A percentile compares a stretch with the other conserved stretches of the same genome.
Conservation (phyloP, 2,888 invertebrate species). For the Drosophila yooni region DNA sequence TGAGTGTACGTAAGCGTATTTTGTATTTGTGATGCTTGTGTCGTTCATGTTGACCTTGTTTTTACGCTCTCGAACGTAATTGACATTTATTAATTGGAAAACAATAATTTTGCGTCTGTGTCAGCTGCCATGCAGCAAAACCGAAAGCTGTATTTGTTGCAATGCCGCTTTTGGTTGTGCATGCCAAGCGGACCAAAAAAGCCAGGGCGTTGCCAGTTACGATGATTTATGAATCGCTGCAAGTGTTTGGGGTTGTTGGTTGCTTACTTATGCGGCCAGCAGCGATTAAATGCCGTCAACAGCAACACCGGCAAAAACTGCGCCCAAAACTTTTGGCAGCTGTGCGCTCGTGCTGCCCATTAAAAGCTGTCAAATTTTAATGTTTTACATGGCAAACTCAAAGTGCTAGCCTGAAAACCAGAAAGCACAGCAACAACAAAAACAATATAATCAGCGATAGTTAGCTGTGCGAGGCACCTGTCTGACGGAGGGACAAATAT, state of each 20-base stretch:
- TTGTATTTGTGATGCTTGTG: conserved; percentile 7
- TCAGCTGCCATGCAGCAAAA: conserved; percentile 48
- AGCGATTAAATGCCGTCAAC: conserved; percentile 72
- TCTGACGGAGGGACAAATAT: conserved; percentile 25
- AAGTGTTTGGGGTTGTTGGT: conserved; percentile 23
- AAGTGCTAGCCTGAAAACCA: conserved; percentile 55
- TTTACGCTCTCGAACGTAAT: conserved; percentile 65
- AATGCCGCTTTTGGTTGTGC: conserved; percentile 26
- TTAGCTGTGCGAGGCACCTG: conserved; percentile 65
- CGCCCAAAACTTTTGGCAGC: conserved; percentile 57
- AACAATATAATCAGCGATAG: conserved; percentile 47
- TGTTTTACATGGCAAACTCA: conserved; percentile 76
- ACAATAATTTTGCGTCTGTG: conserved; percentile 70
- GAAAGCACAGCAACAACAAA: conserved; percentile 27
- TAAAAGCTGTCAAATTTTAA: conserved; percentile 79
- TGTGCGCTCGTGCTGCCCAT: conserved; percentile 48
- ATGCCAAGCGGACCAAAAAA: conserved; percentile 25
- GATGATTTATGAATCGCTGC: conserved; percentile 58
- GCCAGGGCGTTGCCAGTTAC: conserved; percentile 26
- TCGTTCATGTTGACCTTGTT: conserved; percentile 50
- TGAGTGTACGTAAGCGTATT: conserved; percentile 32
- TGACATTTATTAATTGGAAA: conserved; percentile 81
- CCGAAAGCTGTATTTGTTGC: conserved; percentile 12
- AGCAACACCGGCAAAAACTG: conserved; percentile 39
- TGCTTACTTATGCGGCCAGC: conserved; percentile 53